Evolutionary conservation across 2,888 invertebrate genomes (phyloP), one percentile per base, ranked within the genome.

Genomic region (Eupithecia insigniata): DNA sequence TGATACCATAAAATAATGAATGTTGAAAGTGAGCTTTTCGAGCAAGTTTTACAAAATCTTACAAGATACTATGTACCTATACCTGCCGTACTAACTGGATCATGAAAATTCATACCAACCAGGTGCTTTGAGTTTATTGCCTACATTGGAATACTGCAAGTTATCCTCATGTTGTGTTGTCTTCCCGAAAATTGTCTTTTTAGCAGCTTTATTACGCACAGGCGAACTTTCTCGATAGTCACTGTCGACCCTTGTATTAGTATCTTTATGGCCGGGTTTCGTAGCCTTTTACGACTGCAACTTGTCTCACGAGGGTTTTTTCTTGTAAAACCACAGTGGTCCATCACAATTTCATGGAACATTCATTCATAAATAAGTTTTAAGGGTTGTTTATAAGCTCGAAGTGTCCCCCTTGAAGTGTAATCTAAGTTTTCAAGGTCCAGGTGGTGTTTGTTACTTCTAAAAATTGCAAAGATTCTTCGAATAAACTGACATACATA

Each of bases 171-270:
- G 0, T 26, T 55, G 12, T 26, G 60, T 18, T 30, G 10, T 6
- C 8, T 18, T 10, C 61, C 28, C 30, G 7, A 61, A 10, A 32
- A n/a, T 32, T 61, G 30, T 0, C 18, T 61, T 30, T 30, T 28
- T 16, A 30, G n/a, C 16, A 30, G 10, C 18, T 30, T 18, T 60
- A 18, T 28, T 18, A 30, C n/a, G 32, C 12, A 16, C 7, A 60
- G 10, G 8, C 1, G 30, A 32, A 30, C 18, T 61, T 12, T n/a
- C 28, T 28, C 8, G 10, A 61, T 61, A 6, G 30, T 61, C n/a
- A 61, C 18, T 28, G 61, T 32, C 61, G 10, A 61, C 61, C 61
- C 32, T 61, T 61, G 61, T 61, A 30, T 8, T 7, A 18, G 61
- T 61, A 61, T 30, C 18, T 61, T 61, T 61, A 61, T 32, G 61